These are phyloP conservation scores for Berghia stephanieae DNA, from an alignment of 1,140 invertebrate species.

Conservation along the genomic window DNA sequence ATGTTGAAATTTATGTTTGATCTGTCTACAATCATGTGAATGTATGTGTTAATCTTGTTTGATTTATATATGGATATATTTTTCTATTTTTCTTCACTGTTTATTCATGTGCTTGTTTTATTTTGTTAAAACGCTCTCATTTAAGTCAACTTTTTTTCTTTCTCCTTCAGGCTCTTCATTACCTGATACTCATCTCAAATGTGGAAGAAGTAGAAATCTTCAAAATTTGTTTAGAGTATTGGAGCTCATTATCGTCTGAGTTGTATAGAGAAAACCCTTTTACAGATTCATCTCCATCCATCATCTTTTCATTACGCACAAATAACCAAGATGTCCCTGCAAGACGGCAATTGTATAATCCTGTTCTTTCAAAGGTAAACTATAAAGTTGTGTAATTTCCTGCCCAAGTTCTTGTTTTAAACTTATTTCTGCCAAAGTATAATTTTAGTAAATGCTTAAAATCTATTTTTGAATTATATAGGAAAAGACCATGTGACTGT, in stretches of 20 bases:
- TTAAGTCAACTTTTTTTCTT: not conserved
- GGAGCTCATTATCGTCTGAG: constrained; percentile 92
- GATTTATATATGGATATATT: too few relatives aligned
- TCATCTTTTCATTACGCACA: constrained; percentile 48
- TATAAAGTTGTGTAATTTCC: too few relatives aligned
- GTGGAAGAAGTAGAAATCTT: constrained; percentile 99
- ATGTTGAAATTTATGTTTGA: too few relatives aligned
- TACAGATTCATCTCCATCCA: constrained; percentile 47
- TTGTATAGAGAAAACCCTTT: constrained; percentile 79
- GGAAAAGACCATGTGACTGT: too few relatives aligned
- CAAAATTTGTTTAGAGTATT: constrained; percentile 99
- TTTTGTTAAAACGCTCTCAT: not conserved
- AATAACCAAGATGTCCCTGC: constrained; percentile 58
- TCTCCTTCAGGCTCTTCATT: constrained; percentile 79
- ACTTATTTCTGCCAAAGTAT: too few relatives aligned
- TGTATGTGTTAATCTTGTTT: too few relatives aligned
- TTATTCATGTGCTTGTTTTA: too few relatives aligned
- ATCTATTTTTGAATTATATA: too few relatives aligned
- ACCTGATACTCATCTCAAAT: constrained; percentile 96
- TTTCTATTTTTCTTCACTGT: too few relatives aligned
- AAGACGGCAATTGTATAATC: constrained; percentile 60
- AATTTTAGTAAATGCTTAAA: too few relatives aligned
- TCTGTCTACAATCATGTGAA: too few relatives aligned
- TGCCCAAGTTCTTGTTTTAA: not conserved
- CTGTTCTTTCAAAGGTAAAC: constrained; percentile 62